Base-by-base conservation (phyloP, 2,888 invertebrate species). In the Monopis laevigella region DNA sequence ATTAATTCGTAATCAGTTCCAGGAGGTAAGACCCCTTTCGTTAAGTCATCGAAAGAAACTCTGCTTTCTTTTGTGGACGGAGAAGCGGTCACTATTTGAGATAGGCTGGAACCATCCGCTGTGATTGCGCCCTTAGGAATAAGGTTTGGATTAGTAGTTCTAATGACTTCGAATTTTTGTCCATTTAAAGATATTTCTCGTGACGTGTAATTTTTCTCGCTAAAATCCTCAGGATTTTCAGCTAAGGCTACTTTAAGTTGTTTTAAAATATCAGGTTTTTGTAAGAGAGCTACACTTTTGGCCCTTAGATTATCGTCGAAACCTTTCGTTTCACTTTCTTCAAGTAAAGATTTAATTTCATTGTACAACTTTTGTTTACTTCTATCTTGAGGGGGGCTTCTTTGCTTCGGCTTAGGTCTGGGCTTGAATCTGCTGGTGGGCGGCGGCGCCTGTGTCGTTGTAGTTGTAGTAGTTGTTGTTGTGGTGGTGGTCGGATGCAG, bases 1-100 rank as follows among this genome's bases (percentile, higher is more conserved):
- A 91, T 82, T 1, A 93, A 82, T 63, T 93, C 92, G 53, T 88
- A 93, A 52, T 93, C 88, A 1, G 91, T 87, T 1, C 89, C 89
- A 1, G 89, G 87, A 1, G 92, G 92, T 44, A 92, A 69, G 0
- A 92, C 88, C 0, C 88, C 90, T 61, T 89, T 89, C 0, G 92
- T 91, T 32, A 93, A 65, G 56, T 93, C 91, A 39, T 92, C 90
- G 6, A 93, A 82, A 2, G 89, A 83, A 13, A 83, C 81, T 47
- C 84, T 83, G 18, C 87, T 88, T 44, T 91, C 89, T 61, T 55
- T 85, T 46, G 68, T 66, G 35, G 58, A 65, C 1, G 83, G 72
- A 1, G 82, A 68, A 5, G 66, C 53, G 17, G 67, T 60, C 54
- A 74, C 61, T 18, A 71, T 60, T 51, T 80, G 70, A 28, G 81